These are phyloP conservation scores for Pammene fasciana DNA, from an alignment of 2,888 invertebrate species.

Conservation along the genomic window DNA sequence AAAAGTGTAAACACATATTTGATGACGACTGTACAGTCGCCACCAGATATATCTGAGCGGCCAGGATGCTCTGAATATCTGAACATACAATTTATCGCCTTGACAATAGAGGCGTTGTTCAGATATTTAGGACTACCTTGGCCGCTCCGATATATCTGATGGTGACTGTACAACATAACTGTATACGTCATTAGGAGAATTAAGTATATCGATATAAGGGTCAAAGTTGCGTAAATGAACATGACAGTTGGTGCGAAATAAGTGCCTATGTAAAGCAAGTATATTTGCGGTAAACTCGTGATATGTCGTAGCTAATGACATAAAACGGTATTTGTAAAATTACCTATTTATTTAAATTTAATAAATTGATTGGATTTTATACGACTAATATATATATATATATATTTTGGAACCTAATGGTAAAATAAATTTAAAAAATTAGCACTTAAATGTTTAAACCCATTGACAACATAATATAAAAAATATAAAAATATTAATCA, in stretches of 20 bases:
- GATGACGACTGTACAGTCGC: too few relatives aligned
- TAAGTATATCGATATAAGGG: slow-evolving; percentile 17
- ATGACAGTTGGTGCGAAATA: slow-evolving; percentile 27
- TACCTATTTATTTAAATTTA: background rate
- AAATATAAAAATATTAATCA: too few relatives aligned
- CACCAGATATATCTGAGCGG: too few relatives aligned
- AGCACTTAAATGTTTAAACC: background rate
- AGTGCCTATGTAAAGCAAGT: slow-evolving; percentile 20
- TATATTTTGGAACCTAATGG: background rate
- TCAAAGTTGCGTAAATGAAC: slow-evolving; percentile 24
- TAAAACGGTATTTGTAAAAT: slow-evolving; percentile 1
- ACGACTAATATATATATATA: background rate
- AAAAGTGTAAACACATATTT: too few relatives aligned
- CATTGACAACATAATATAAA: background rate
- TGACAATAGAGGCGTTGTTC: too few relatives aligned
- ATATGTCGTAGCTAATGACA: slow-evolving; percentile 5
- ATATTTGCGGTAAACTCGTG: slow-evolving; percentile 4
- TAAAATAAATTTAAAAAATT: background rate
- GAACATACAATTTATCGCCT: too few relatives aligned
- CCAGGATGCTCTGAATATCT: too few relatives aligned
- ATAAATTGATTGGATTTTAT: background rate
- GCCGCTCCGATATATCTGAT: too few relatives aligned
- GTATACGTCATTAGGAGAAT: slow-evolving; percentile 19
- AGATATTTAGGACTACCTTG: too few relatives aligned
- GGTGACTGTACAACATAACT: slow-evolving; percentile 12